phyloP scores from a whole-genome alignment of 2,113 vertebrate genomes.

The Rhinoptilus africanus region DNA sequence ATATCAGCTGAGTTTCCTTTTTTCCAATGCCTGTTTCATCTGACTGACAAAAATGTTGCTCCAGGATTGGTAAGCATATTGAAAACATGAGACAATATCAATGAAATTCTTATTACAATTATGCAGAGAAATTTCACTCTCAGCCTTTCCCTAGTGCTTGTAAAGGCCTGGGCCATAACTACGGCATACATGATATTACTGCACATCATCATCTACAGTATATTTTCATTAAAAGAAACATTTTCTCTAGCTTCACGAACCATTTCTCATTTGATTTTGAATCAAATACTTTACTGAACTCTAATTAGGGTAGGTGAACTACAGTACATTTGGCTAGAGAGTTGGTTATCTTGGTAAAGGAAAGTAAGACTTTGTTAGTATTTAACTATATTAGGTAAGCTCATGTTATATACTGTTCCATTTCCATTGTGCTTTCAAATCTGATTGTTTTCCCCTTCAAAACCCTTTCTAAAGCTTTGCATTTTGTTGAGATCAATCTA shows the following conservation, averaged over 20 bases:
- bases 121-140: not conserved
- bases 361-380: not conserved
- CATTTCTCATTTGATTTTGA: not conserved
- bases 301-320: not conserved
- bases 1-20: not conserved
- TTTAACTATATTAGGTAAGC: not conserved
- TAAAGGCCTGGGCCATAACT: not conserved
- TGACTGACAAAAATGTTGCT: not conserved
- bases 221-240: not conserved
- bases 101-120: not conserved
- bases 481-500: not conserved
- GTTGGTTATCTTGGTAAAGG: not conserved
- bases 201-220: not conserved
- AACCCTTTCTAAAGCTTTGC: not conserved
- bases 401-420: not conserved
- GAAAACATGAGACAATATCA: not conserved
- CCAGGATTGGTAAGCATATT: not conserved
- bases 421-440: not conserved
- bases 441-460: not conserved
- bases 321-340: not conserved
- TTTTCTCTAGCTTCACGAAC: not conserved
- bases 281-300: not conserved
- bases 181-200: not conserved
- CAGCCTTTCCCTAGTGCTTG: not conserved
- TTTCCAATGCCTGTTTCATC: not conserved